Conservation (phyloP, 2,113 vertebrate species). For the Camelus bactrianus region DNA sequence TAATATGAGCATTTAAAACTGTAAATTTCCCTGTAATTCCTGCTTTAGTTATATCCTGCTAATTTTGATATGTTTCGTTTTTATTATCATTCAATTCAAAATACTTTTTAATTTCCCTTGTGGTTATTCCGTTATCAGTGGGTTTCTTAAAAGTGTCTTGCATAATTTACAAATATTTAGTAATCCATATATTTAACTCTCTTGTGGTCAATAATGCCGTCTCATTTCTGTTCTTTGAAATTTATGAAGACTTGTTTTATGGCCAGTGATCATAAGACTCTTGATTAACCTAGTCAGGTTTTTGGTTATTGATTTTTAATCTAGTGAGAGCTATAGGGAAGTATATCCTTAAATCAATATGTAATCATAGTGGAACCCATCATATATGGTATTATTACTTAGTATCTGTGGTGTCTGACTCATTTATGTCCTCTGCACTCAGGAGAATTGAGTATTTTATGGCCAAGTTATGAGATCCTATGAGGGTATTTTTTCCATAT, state of each 20-base stretch:
- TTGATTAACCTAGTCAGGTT: not conserved
- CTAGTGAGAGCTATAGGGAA: not conserved
- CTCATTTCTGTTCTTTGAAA: not conserved
- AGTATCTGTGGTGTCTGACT: not conserved
- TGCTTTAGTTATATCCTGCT: not conserved
- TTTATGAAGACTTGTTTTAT: not conserved
- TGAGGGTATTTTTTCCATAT: not conserved
- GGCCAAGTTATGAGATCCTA: not conserved
- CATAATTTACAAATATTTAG: not conserved
- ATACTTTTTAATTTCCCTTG: not conserved
- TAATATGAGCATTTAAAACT: not conserved
- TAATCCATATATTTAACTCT: not conserved
- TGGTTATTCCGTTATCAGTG: not conserved
- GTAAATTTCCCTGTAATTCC: not conserved
- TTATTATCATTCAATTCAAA: not conserved
- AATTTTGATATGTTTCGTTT: not conserved
- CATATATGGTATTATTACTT: not conserved
- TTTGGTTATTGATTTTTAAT: not conserved
- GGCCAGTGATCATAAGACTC: not conserved
- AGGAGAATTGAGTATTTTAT: not conserved
- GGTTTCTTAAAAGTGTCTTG: not conserved
- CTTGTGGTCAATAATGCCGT: not conserved
- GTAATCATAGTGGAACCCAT: not conserved
- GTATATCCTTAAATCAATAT: not conserved
- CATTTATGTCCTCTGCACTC: not conserved